Evolutionary conservation across 2,113 vertebrate species (phyloP).

Genomic region (Apteryx mantelli): DNA sequence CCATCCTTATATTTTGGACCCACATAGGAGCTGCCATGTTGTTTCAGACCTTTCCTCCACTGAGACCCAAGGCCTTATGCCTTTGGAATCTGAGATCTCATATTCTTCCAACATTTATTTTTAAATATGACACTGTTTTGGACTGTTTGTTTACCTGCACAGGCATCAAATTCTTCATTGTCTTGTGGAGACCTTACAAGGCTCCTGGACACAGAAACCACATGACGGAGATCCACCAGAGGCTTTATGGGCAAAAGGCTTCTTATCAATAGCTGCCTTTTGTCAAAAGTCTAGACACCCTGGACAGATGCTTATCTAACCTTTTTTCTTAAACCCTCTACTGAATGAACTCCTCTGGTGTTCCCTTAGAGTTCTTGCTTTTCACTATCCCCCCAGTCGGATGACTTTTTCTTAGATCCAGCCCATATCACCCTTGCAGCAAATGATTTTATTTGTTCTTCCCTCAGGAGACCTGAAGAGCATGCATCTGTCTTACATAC

Average conservation of each 20-base stretch:
- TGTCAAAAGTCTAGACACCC: neutral
- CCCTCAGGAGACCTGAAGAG: no score
- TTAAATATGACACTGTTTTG: neutral
- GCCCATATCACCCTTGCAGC: no score
- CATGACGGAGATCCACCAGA: neutral
- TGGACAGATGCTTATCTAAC: neutral
- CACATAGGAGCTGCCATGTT: accelerated
- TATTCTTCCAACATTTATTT: neutral
- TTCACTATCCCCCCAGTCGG: no score
- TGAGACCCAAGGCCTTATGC: neutral
- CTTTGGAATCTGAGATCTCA: neutral
- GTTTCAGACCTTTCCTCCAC: neutral
- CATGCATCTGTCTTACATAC: no score
- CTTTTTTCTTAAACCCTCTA: neutral
- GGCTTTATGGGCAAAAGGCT: neutral
- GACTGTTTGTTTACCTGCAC: neutral
- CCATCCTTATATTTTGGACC: neutral
- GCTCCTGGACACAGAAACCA: neutral
- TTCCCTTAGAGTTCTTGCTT: no score
- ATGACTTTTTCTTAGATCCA: no score
- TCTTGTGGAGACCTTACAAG: neutral
- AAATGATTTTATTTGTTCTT: no score
- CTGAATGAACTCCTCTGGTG: neutral
- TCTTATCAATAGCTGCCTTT: neutral
- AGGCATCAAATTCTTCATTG: neutral